Evolutionary conservation across 2,797 vertebrate genomes (phyloP), one percentile per base, ranked within the genome.

Genomic region (Odontamblyopus rebecca): DNA sequence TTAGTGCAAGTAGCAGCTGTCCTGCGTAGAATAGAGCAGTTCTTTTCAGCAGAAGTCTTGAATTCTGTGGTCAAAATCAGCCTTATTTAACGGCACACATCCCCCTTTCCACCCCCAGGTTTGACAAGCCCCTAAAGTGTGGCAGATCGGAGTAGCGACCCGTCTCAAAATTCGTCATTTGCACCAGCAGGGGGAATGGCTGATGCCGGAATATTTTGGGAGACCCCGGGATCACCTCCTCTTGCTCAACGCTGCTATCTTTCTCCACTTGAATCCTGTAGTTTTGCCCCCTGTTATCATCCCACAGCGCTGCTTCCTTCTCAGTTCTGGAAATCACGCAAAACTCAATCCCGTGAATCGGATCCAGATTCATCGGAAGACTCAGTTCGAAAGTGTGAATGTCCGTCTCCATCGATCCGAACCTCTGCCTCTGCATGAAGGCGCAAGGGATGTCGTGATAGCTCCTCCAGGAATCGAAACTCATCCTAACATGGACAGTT

Each of bases 391-490:
- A 96, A 11, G 86, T 64, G 51, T 93, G 95, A 35, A 91, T 63
- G 35, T 94, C 91, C 0, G 83, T 83, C n/a, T 94, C 88, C 0
- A 75, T 67, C 0, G 75, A 44, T 0, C 84, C 62, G 0, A 79
- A 84, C 0, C 44, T 77, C 70, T 91, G 88, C 5, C 85, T 89
- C 1, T 85, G 86, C 65, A 90, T 48, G 71, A 89, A 91, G 15
- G 67, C 82, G 83, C 94, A 95, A 7, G 84, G 80, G 13, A 94
- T 4, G 29, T 96, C 93, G 8, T 71, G 69, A 74, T 92, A 85
- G 76, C 78, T 95, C 63, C 71, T 79, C 94, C 95, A 95, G 57
- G 93, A 90, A 44, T 96, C 91, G 0, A 89, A 95, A 64, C 93
- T 94, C 72, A 95, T 72, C 18, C 88, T 88, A 0, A 95, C 2